Base-by-base conservation (phyloP, 2,113 vertebrate genomes). In the Guaruba guarouba region DNA sequence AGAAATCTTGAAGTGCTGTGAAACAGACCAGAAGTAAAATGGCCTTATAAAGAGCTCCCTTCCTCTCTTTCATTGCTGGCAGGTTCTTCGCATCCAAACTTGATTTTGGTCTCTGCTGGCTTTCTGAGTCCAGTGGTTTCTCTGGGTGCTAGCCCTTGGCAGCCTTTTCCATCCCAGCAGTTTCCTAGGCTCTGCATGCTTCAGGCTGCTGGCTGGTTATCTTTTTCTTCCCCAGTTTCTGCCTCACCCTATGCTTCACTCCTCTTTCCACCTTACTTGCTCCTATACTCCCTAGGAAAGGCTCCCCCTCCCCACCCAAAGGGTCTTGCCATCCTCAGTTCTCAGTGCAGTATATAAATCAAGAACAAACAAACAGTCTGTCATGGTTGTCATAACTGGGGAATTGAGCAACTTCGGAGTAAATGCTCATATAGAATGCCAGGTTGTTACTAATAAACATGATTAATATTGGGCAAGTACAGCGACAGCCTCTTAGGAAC, bases 391-490 rank as follows among this genome's bases (percentile, higher is more conserved):
- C 9, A 1, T n/a, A 74, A 41, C 18, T 31, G 17, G 22, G 52
- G 62, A 79, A 70, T 44, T 13, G 44, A 71, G 8, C 7, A 43
- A 8, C 14, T 64, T 39, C 5, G 17, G 37, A 59, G 17, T 51
- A 49, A 84, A 24, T 11, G 11, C 25, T 74, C 0, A 0, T 19
- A 3, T 10, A 31, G 48, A 73, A 31, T 17, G 37, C 7, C 2
- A 35, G 13, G 11, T 29, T 23, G 20, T 44, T 74, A 22, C 7
- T 1, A 2, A 48, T 62, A 29, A 61, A 10, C 39, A 39, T 20
- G 33, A 59, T 59, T 59, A n/a, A 59, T 23, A 23, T 14, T 59
- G 33, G 33, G 11, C 12, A 25, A 49, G 46, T 7, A 13, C 41
- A 75, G 61, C 17, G 37, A 17, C 15, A 39, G 37, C 19, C 35